Conservation (phyloP, 2,888 invertebrate species). For the Strigamia transsilvanica region DNA sequence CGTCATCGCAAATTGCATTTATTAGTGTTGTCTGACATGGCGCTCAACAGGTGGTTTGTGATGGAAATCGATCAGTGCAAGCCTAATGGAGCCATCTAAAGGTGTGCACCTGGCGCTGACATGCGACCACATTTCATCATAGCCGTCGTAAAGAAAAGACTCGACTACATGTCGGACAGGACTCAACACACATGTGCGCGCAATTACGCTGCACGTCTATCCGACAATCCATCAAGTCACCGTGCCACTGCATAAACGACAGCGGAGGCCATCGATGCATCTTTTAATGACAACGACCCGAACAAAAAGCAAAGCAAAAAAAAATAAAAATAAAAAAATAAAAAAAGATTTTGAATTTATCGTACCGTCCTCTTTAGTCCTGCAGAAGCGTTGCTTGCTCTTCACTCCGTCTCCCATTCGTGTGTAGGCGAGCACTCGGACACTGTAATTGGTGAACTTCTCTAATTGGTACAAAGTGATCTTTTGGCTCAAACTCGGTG, state of each 20-base stretch:
- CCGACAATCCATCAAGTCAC: constrained; percentile 18
- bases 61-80: neutral
- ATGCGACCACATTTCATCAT: constrained; percentile 36
- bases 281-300: too few species aligned
- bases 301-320: too few species aligned
- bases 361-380: constrained; percentile 84
- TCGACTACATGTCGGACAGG: neutral
- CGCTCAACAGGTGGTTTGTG: neutral
- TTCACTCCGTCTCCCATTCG: constrained; percentile 84
- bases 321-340: neutral
- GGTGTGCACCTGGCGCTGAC: constrained; percentile 18
- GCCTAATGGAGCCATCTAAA: constrained; percentile 33
- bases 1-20: neutral
- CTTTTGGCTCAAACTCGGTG: constrained; percentile 64
- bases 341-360: neutral
- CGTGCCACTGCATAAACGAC: neutral
- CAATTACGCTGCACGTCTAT: neutral
- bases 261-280: too few species aligned
- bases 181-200: neutral
- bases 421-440: constrained; percentile 84
- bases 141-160: constrained; percentile 23
- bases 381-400: constrained; percentile 78
- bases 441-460: constrained; percentile 87
- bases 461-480: constrained; percentile 81
- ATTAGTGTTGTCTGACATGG: neutral